phyloP scores from a whole-genome alignment of 2,113 vertebrate species.

The Oreochromis spilurus region DNA sequence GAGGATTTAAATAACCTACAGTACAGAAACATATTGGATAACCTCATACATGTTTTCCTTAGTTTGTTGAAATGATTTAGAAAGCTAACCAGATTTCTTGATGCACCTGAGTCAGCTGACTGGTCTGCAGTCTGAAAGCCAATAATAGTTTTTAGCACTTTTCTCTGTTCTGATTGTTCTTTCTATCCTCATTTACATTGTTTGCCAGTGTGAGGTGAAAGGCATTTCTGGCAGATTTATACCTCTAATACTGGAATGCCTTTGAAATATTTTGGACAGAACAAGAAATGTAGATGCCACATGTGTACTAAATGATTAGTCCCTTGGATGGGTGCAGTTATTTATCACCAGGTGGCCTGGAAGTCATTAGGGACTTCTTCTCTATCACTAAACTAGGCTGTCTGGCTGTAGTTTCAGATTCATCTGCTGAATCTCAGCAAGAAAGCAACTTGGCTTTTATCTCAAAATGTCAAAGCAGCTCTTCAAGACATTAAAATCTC shows the following conservation, averaged over 20 bases:
- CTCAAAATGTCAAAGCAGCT: background rate
- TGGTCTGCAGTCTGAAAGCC: background rate
- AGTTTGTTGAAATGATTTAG: background rate
- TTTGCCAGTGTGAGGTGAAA: background rate
- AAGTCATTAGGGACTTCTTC: background rate
- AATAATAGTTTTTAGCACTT: background rate
- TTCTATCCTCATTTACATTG: accelerated
- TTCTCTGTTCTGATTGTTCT: background rate
- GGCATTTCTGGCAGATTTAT: background rate
- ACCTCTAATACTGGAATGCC: background rate
- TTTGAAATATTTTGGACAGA: background rate
- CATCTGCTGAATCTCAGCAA: background rate
- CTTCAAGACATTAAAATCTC: background rate
- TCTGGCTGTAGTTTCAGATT: background rate
- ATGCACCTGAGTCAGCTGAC: background rate
- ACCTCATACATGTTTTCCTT: background rate
- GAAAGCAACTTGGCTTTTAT: background rate
- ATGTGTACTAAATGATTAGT: background rate
- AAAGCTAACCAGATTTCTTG: background rate
- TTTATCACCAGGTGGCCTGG: background rate
- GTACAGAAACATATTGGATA: background rate
- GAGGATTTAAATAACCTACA: background rate
- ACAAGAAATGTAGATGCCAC: background rate
- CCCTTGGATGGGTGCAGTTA: background rate
- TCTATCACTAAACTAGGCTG: background rate